Base-by-base conservation (phyloP, 2,113 vertebrate genomes). In the Brachyistius frenatus region DNA sequence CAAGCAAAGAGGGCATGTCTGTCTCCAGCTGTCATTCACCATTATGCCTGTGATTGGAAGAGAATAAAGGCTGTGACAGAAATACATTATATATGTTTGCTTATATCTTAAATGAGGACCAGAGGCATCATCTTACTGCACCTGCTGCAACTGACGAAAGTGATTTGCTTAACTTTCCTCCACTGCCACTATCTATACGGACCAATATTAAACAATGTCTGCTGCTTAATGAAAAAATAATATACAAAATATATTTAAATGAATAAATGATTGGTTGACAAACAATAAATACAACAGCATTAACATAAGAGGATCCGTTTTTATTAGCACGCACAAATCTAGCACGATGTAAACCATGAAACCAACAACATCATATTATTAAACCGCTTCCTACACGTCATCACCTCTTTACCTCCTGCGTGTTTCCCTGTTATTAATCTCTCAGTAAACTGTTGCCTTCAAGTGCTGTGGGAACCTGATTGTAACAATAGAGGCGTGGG, bases 381-480 rank as follows among this genome's bases (percentile, higher is more conserved):
- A 66, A 81, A 66, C 66, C 5, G 57, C 57, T 30, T 66, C 52
- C 37, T 5, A 2, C 0, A 66, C 71, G 81, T 83, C 78, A 81
- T 11, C 30, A 76, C 62, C 71, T 52, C 69, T 8, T 2, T 68
- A 75, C 16, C 16, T 41, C 9, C 9, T 33, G 60, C 50, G 23
- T 64, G 23, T 30, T 23, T 16, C 7, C 31, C 33, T 55, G 41
- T 54, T 23, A 23, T 7, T 69, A 60, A 76, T 78, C 41, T 0
- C 61, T 30, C 13, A 3, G 57, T 66, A 32, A 74, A 68, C 11
- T 67, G 88, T 23, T 89, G 69, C 88, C 36, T 91, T 89, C 80
- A 88, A 16, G 80, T 69, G 15, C 62, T 46, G 7, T 62, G 13
- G 52, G 15, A 56, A 70, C 36, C 10, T 37, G 37, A 16, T n/a